Evolutionary conservation across 2,888 invertebrate species (phyloP).

Genomic region (Campoletis raptor): DNA sequence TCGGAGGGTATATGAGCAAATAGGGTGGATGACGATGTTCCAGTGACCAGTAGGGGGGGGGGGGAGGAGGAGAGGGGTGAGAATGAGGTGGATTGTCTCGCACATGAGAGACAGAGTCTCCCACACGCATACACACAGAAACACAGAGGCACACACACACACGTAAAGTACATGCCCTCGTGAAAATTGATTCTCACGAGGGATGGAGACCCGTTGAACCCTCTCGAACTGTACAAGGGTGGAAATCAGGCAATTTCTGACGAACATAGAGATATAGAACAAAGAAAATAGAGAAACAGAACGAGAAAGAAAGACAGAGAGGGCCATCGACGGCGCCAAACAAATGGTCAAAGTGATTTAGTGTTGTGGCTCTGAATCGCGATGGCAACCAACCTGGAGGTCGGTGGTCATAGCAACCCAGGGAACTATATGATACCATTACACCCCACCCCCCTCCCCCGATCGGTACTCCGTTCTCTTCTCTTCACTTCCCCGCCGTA

Average conservation of each 20-base stretch:
- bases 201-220: slow-evolving; percentile 55
- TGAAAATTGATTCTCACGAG: slow-evolving; percentile 63
- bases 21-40: slow-evolving; percentile 8
- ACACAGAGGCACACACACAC: neutral
- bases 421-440: slow-evolving; percentile 73
- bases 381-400: slow-evolving; percentile 81
- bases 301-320: slow-evolving; percentile 50
- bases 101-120: slow-evolving; percentile 10
- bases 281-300: slow-evolving; percentile 32
- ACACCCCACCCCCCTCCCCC: slow-evolving; percentile 63
- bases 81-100: slow-evolving; percentile 8
- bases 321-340: slow-evolving; percentile 82
- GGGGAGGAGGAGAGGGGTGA: slow-evolving; percentile 8
- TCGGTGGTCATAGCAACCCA: slow-evolving; percentile 75
- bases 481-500: slow-evolving; percentile 11
- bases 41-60: neutral
- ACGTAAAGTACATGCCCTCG: slow-evolving; percentile 9
- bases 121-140: neutral
- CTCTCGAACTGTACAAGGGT: slow-evolving; percentile 47
- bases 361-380: slow-evolving; percentile 83
- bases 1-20: neutral
- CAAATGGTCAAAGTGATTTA: slow-evolving; percentile 84
- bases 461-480: slow-evolving; percentile 30
- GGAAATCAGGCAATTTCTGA: slow-evolving; percentile 51
- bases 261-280: slow-evolving; percentile 48